Evolutionary conservation across 2,113 vertebrate genomes (phyloP).

Genomic region (Thermophis baileyi): DNA sequence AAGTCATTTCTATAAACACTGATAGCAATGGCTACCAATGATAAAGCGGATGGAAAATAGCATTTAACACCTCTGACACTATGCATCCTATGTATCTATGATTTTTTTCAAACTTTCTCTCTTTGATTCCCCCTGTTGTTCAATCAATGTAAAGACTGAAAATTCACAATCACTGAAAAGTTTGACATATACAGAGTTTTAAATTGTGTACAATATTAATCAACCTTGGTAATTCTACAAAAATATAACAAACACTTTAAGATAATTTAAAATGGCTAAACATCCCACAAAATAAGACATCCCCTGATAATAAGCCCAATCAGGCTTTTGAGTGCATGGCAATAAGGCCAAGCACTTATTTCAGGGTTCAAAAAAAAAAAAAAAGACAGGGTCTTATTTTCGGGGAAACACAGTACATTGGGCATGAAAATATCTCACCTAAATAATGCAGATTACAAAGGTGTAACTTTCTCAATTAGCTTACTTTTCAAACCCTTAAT

Average conservation of each 20-base stretch:
- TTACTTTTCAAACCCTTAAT: constrained; percentile 22
- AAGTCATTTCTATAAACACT: fast-evolving
- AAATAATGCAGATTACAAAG: constrained; percentile 43
- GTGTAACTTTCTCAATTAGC: neutral
- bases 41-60: neutral
- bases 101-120: constrained; percentile 34
- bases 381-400: too few relatives aligned
- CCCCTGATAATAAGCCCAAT: too few relatives aligned
- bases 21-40: neutral
- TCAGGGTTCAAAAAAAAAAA: too few relatives aligned
- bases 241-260: constrained; percentile 66
- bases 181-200: constrained; percentile 54
- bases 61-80: constrained; percentile 21
- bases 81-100: constrained; percentile 20
- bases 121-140: constrained; percentile 53
- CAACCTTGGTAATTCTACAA: constrained; percentile 68
- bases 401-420: too few relatives aligned
- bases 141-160: constrained; percentile 66
- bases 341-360: too few relatives aligned
- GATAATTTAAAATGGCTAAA: constrained; percentile 67
- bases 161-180: constrained; percentile 54
- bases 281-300: too few relatives aligned
- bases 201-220: constrained; percentile 65
- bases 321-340: too few relatives aligned
- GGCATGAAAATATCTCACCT: constrained; percentile 55